phyloP scores from a whole-genome alignment of 92 coral and sea anemone species.

The Isaurus tuberculatus region DNA sequence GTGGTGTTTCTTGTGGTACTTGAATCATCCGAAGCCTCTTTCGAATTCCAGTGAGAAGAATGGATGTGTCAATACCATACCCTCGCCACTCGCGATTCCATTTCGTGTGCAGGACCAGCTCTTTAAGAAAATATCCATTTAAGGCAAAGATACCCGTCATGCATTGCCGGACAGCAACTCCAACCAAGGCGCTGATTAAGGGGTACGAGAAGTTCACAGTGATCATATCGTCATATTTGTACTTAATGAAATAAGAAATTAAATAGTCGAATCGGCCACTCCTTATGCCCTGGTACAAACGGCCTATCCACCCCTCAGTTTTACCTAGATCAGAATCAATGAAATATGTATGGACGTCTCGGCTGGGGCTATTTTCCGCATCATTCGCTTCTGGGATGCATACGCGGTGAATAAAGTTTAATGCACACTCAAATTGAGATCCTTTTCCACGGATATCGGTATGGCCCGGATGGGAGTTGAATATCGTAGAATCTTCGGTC shows the following conservation, averaged over 20 bases:
- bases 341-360: conserved; percentile 29
- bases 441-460: conserved; percentile 63
- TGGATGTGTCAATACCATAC: conserved; percentile 57
- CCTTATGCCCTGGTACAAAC: conserved; percentile 27
- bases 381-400: conserved; percentile 3
- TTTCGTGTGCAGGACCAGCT: conserved; percentile 36
- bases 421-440: conserved; percentile 61
- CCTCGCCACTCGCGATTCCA: conserved; percentile 57
- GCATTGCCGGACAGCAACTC: conserved; percentile 57
- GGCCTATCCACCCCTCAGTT: conserved; percentile 25
- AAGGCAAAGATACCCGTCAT: conserved; percentile 66
- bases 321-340: conserved; percentile 46
- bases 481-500: conserved; percentile 58
- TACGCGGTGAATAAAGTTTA: conserved; percentile 49
- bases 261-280: conserved; percentile 3
- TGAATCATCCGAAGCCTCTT: conserved; percentile 43
- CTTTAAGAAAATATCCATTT: conserved; percentile 39
- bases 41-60: conserved; percentile 46
- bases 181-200: conserved; percentile 35
- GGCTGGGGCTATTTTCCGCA: conserved; percentile 17
- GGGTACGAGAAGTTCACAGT: conserved; percentile 60
- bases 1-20: conserved; percentile 35
- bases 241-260: conserved; percentile 15
- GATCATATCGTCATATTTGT: conserved; percentile 59
- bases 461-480: conserved; percentile 44